Evolutionary conservation across 2,797 vertebrate species (phyloP).

Genomic region (Neosilurus mollespiculum): DNA sequence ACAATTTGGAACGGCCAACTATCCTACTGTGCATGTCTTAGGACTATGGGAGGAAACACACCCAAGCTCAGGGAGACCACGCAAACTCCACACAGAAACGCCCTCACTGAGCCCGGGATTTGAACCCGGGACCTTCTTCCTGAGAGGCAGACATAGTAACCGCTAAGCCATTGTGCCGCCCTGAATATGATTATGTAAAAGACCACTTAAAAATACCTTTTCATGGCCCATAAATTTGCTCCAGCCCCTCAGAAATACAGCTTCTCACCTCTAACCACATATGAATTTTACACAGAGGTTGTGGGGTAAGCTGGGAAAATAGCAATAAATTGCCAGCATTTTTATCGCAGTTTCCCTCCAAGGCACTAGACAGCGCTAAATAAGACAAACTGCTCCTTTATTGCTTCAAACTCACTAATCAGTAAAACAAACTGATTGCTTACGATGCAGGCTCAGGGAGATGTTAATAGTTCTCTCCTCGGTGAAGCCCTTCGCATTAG

Average conservation of each 20-base stretch:
- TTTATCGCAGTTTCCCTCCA: background rate
- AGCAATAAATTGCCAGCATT: background rate
- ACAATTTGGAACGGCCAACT: too few relatives aligned
- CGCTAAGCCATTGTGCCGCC: too few relatives aligned
- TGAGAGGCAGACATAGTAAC: too few relatives aligned
- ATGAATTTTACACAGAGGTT: background rate
- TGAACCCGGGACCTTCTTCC: too few relatives aligned
- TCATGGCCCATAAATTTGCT: background rate
- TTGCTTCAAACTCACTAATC: background rate
- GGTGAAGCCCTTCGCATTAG: conserved; percentile 84
- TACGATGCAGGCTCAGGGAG: conserved; percentile 94
- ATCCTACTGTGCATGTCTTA: too few relatives aligned
- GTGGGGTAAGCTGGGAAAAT: background rate
- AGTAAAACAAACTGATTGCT: conserved; percentile 66
- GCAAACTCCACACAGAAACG: too few relatives aligned
- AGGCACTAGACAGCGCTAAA: background rate
- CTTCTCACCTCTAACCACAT: background rate
- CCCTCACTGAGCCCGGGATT: too few relatives aligned
- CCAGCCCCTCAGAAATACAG: background rate
- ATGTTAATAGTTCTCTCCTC: conserved; percentile 90
- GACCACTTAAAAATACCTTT: background rate
- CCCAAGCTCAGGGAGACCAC: too few relatives aligned
- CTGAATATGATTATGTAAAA: too few relatives aligned
- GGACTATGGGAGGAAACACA: too few relatives aligned
- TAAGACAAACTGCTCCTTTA: background rate